These are phyloP conservation scores for Eurytoma adleriae DNA, from an alignment of 2,888 invertebrate genomes.

Conservation along the genomic window DNA sequence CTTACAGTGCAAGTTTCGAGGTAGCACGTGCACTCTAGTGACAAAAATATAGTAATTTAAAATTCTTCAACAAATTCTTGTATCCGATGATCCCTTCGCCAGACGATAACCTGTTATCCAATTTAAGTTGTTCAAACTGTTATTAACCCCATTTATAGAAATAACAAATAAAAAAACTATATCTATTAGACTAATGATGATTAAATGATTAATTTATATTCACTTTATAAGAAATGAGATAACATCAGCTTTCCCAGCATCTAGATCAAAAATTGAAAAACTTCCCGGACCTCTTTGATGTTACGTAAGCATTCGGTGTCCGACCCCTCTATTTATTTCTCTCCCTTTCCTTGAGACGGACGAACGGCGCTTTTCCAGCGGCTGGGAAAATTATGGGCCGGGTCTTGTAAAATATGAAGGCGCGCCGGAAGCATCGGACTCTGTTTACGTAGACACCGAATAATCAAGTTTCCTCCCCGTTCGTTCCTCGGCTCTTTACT, in stretches of 20 bases:
- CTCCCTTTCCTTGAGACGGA: neutral
- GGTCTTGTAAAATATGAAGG: conserved; percentile 27
- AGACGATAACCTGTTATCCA: too few species aligned
- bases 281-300: neutral
- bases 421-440: neutral
- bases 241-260: conserved; percentile 5
- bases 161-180: too few species aligned
- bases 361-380: conserved; percentile 28
- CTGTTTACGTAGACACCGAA: neutral
- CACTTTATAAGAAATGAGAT: neutral
- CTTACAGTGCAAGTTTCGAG: too few species aligned
- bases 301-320: too few species aligned
- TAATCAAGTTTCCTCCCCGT: conserved; percentile 10
- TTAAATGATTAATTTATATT: neutral
- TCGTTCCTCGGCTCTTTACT: neutral
- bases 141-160: too few species aligned
- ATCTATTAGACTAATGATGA: too few species aligned
- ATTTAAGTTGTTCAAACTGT: too few species aligned
- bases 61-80: too few species aligned
- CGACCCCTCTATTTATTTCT: neutral
- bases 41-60: too few species aligned
- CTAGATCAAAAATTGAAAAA: conserved; percentile 3
- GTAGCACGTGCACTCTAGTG: too few species aligned
- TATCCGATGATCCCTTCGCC: too few species aligned
- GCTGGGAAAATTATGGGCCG: conserved; percentile 3